A percentile compares a stretch with the other conserved stretches of the same genome.
phyloP scores from a whole-genome alignment of 92 coral and sea anemone genomes.

The Palythoa grandiflora region DNA sequence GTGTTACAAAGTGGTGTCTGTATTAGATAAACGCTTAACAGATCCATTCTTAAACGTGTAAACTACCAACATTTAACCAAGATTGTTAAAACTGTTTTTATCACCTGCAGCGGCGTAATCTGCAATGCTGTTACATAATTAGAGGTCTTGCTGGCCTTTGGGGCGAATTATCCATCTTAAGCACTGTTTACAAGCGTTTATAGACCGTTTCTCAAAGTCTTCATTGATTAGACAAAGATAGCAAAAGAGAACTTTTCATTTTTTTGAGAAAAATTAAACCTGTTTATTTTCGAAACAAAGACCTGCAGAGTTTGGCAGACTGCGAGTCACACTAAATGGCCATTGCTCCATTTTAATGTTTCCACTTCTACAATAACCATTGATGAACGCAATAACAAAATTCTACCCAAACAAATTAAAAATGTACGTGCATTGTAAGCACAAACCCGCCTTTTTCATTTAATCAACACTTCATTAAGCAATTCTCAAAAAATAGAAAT shows the following conservation, averaged over 20 bases:
- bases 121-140: conserved; percentile 20
- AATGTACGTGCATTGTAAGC: conserved; percentile 42
- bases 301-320: conserved; percentile 1
- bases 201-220: conserved; percentile 17
- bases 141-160: conserved; percentile 30
- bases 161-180: conserved; percentile 12
- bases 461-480: conserved; percentile 4
- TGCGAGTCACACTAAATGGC: conserved; percentile 33
- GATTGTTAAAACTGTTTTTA: not conserved
- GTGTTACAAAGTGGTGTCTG: conserved; percentile 26
- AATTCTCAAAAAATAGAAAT: conserved; percentile 7
- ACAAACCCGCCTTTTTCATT: conserved; percentile 1
- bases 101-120: conserved; percentile 30
- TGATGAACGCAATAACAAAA: conserved; percentile 81
- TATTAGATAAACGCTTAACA: conserved; percentile 12
- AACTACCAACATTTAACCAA: conserved; percentile 19
- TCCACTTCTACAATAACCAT: conserved; percentile 63
- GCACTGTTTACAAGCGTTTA: conserved; percentile 7
- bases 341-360: conserved; percentile 31
- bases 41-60: conserved; percentile 23
- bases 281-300: conserved; percentile 21
- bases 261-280: not conserved
- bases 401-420: conserved; percentile 69
- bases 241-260: not conserved
- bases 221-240: conserved; percentile 24